Evolutionary conservation across 2,888 invertebrate species (phyloP).

Genomic region (Kuschelorhynchus macadamiae): DNA sequence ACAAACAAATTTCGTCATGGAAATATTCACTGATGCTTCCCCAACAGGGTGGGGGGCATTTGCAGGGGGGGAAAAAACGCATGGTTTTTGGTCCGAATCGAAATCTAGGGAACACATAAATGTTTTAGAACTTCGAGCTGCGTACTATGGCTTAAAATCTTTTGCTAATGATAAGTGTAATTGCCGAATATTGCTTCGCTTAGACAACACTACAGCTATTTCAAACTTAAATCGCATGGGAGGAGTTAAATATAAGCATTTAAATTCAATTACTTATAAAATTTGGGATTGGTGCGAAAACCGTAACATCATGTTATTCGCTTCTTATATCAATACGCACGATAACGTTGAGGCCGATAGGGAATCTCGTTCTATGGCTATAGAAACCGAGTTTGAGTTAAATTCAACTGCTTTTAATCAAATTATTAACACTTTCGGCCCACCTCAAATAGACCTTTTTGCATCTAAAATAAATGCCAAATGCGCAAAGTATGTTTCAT

Average conservation of each 20-base stretch:
- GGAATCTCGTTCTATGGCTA: slow-evolving; percentile 18
- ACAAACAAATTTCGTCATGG: no score
- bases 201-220: slow-evolving; percentile 9
- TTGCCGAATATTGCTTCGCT: slow-evolving; percentile 4
- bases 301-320: no score
- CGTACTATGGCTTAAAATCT: slow-evolving; percentile 1
- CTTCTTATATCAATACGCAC: slow-evolving; percentile 21
- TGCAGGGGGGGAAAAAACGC: not conserved
- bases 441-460: no score
- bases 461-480: no score
- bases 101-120: not conserved
- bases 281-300: slow-evolving; percentile 16
- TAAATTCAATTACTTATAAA: not conserved
- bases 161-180: not conserved
- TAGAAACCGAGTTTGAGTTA: slow-evolving; percentile 35
- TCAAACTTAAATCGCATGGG: slow-evolving; percentile 8
- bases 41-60: not conserved
- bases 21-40: slow-evolving; percentile 2
- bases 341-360: slow-evolving; percentile 3
- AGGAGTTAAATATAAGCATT: not conserved
- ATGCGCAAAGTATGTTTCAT: slow-evolving; percentile 25
- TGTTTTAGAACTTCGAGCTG: not conserved
- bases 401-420: not conserved
- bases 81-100: not conserved
- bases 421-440: no score